Evolutionary conservation across 2,113 vertebrate genomes (phyloP).

Genomic region (Embiotoca jacksoni): DNA sequence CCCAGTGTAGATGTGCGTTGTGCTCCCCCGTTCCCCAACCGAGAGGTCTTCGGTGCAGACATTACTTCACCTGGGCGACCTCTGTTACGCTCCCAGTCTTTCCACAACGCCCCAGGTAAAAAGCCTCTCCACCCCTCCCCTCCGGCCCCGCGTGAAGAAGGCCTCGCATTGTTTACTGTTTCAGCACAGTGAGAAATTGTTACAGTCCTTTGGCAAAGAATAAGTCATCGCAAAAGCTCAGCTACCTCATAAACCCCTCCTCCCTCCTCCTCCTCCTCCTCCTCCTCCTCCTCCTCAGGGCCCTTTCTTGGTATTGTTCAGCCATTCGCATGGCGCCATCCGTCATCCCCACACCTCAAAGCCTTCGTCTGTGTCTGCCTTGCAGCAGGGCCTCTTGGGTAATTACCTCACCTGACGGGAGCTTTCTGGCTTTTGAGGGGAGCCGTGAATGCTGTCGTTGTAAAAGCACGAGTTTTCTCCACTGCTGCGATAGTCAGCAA

Average conservation of each 20-base stretch:
- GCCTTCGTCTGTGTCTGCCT: constrained; percentile 73
- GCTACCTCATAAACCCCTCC: constrained; percentile 54
- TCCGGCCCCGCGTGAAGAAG: constrained; percentile 43
- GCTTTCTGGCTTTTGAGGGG: constrained; percentile 68
- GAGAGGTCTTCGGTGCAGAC: constrained; percentile 69
- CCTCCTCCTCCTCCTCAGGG: constrained; percentile 18
- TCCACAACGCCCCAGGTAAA: constrained; percentile 82
- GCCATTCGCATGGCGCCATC: constrained; percentile 74
- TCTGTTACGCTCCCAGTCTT: constrained; percentile 78
- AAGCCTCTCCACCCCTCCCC: constrained; percentile 29
- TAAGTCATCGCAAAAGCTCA: constrained; percentile 41
- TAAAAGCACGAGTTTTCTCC: constrained; percentile 55
- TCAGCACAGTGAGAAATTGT: constrained; percentile 55
- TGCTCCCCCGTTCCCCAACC: constrained; percentile 50
- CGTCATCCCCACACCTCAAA: constrained; percentile 76
- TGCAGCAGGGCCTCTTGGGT: constrained; percentile 74
- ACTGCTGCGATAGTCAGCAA: constrained; percentile 58
- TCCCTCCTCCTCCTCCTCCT: not conserved
- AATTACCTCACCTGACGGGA: constrained; percentile 83
- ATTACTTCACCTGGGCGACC: constrained; percentile 72
- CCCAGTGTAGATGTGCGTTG: constrained; percentile 67
- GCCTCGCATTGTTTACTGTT: constrained; percentile 71
- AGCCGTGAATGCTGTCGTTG: constrained; percentile 77
- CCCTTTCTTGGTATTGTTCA: constrained; percentile 76
- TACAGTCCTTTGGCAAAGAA: constrained; percentile 65